phyloP scores from a whole-genome alignment of 2,113 vertebrate genomes.

The Brevimyrus niger region DNA sequence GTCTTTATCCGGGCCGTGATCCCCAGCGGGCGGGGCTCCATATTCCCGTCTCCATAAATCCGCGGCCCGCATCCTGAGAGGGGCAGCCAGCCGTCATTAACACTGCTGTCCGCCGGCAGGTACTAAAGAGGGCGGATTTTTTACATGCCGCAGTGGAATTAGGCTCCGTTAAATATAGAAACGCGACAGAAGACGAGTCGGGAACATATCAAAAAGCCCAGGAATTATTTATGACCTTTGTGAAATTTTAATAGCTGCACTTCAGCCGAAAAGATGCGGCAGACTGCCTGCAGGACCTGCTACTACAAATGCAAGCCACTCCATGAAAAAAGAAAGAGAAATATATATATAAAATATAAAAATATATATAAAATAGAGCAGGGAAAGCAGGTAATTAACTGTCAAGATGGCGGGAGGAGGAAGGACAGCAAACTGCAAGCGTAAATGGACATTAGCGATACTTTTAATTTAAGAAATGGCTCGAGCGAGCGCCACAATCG shows the following conservation, averaged over 20 bases:
- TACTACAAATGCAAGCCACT: background rate
- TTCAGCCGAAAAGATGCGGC: slow-evolving; percentile 10
- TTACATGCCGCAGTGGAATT: slow-evolving; percentile 9
- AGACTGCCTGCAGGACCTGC: background rate
- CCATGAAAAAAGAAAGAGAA: background rate
- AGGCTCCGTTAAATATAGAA: slow-evolving; percentile 57
- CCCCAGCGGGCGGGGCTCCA: background rate
- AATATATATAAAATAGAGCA: background rate
- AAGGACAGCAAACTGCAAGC: background rate
- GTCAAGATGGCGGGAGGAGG: background rate
- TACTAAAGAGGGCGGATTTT: slow-evolving; percentile 8
- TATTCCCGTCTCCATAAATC: background rate
- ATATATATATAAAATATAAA: background rate
- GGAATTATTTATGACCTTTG: slow-evolving; percentile 39
- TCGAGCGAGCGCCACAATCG: background rate
- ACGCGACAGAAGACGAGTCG: slow-evolving; percentile 35
- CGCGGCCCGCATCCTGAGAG: background rate
- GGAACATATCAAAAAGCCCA: slow-evolving; percentile 12
- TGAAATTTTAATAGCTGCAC: slow-evolving; percentile 54
- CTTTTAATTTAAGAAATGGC: slow-evolving; percentile 13
- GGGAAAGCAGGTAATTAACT: background rate
- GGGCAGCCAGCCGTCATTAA: background rate
- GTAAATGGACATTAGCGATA: background rate
- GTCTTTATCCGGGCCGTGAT: background rate
- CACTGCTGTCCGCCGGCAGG: background rate